Percentiles rank a stretch among this genome's conserved stretches.
These are phyloP conservation scores for Chromobotia macracanthus DNA, from an alignment of 2,797 vertebrate species.

Conservation along the genomic window DNA sequence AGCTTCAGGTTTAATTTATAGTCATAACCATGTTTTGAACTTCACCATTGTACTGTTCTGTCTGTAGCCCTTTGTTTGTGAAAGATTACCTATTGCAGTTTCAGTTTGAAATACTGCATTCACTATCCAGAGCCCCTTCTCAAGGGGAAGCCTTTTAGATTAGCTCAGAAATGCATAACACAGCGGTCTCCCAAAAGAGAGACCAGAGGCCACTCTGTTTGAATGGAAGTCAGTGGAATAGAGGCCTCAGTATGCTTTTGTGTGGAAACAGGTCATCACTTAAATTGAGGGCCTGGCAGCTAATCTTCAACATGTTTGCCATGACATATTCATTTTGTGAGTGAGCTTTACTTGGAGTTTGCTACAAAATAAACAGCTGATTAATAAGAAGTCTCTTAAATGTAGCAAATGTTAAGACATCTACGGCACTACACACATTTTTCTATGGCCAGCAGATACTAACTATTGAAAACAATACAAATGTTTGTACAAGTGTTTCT, in stretches of 20 bases:
- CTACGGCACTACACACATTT: too few species aligned
- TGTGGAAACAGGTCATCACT: not conserved
- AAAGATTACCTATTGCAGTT: conserved; percentile 6
- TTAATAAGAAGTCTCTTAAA: not conserved
- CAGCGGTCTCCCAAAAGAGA: not conserved
- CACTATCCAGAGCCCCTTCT: not conserved
- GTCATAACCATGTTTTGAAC: conserved; percentile 18
- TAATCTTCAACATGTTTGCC: not conserved
- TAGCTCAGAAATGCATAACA: not conserved
- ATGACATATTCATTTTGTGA: not conserved
- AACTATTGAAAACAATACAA: too few species aligned
- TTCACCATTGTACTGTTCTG: conserved; percentile 3
- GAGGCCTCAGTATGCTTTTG: not conserved
- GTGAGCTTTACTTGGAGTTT: not conserved
- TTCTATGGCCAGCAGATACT: too few species aligned
- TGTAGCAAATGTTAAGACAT: not conserved
- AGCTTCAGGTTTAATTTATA: conserved; percentile 30
- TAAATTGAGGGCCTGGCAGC: not conserved
- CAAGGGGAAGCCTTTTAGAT: not conserved
- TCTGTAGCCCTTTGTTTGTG: not conserved
- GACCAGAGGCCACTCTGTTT: not conserved
- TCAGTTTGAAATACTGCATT: not conserved
- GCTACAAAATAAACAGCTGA: not conserved
- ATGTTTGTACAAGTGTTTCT: too few species aligned
- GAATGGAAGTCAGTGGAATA: not conserved